Evolutionary conservation across 1,140 invertebrate genomes (phyloP), one percentile per base, ranked within the genome.

Genomic region (Elymnias hypermnestra): DNA sequence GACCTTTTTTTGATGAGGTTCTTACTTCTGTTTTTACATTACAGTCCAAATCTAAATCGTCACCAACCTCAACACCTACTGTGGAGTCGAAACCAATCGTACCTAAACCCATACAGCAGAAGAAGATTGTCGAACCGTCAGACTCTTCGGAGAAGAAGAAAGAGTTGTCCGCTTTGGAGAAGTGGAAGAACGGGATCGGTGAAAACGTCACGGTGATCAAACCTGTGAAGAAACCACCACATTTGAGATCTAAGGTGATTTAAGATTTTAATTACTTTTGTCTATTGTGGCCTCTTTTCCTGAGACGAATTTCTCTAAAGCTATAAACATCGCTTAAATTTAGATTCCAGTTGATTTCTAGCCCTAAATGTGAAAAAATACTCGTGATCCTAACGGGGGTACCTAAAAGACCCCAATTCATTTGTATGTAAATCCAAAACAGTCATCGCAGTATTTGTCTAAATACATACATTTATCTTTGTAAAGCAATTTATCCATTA

Each of bases 201-300:
- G 75, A 87, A 33, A 64, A 85, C 48, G 74, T 89, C 17, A 76
- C 83, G 37, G 83, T 90, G 15, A 87, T 93, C 28, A 60, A 87
- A 50, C 83, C 90, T 9, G 74, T 90, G 12, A 73, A 86, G 47
- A 92, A 92, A 78, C 85, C 89, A 9, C 88, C 90, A 5, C 89
- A 91, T 65, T 78, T 90, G 53, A 83, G 89, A 51, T 91, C 90
- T 6, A 92, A 91, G 74, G 89, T 91, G 83, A 52, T 52, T 31
- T 54, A 9, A 22, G 13, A 39, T 35, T 50, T 39, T 25, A 15
- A 26, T 18, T 5, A 43, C 5, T 22, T 22, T n/a, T n/a, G n/a
- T n/a, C n/a, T n/a, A n/a, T n/a, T n/a, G n/a, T n/a, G n/a, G n/a
- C n/a, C n/a, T n/a, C n/a, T n/a, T n/a, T n/a, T n/a, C n/a, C n/a